Percentiles rank a stretch among this genome's conserved stretches.
These are phyloP conservation scores for Biston stratarius DNA, from an alignment of 2,888 invertebrate genomes.

Conservation along the genomic window DNA sequence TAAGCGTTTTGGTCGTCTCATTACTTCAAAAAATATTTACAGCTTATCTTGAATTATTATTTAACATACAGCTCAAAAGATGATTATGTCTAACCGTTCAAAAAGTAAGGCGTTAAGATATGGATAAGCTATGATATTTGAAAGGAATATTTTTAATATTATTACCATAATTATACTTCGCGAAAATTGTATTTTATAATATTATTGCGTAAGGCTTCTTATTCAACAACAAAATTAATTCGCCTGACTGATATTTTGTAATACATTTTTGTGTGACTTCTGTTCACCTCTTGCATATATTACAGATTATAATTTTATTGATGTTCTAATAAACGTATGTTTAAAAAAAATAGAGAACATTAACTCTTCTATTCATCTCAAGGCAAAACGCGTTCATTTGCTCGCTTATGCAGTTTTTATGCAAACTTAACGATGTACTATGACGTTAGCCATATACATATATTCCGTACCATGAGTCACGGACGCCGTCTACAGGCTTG, in stretches of 20 bases:
- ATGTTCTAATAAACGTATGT: background rate
- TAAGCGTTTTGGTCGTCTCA: too few species aligned
- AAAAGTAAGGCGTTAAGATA: too few species aligned
- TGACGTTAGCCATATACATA: constrained; percentile 17
- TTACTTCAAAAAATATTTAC: too few species aligned
- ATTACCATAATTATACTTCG: background rate
- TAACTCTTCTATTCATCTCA: constrained; percentile 23
- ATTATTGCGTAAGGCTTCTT: constrained; percentile 13
- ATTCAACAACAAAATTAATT: constrained; percentile 20
- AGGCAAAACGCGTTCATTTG: constrained; percentile 23
- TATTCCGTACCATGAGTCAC: constrained; percentile 18
- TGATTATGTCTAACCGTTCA: background rate
- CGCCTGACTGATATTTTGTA: background rate
- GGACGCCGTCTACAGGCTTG: constrained; percentile 29
- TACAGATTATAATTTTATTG: background rate
- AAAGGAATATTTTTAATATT: constrained; percentile 12
- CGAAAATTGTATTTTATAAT: constrained; percentile 3
- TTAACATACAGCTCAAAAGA: background rate
- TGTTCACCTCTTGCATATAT: background rate
- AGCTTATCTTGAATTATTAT: too few species aligned
- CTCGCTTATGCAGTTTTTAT: constrained; percentile 31
- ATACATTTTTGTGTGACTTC: background rate
- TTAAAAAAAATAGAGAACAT: constrained; percentile 3
- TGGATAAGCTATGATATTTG: background rate
- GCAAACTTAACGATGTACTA: constrained; percentile 16